Evolutionary conservation across 2,888 invertebrate genomes (phyloP), one percentile per base, ranked within the genome.

Genomic region (Polymixis lichenea): DNA sequence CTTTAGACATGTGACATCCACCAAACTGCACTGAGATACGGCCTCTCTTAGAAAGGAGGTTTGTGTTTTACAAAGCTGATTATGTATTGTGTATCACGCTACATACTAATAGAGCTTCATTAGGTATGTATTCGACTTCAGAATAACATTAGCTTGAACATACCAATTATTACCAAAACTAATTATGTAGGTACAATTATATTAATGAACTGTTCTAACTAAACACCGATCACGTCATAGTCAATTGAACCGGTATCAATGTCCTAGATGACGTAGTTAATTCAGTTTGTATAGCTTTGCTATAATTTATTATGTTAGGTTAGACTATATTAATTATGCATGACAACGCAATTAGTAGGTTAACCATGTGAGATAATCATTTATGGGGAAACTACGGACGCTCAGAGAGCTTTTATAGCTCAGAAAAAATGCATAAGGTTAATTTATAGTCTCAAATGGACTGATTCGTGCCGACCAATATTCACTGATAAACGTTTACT

Each of bases 171-270:
- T 13, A 49, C 38, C 55, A n/a, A 46, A 46, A 46, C 43, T 11
- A 46, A 38, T 38, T 38, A 38, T 38, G 38, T 32, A 32, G 32
- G 32, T 13, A 46, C 67, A 74, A 56, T 64, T 61, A 72, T 70
- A 75, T 71, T 78, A 76, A 75, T 81, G 66, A 75, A 60, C 58
- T 68, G 8, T 38, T n/a, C 32, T 69, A 72, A 78, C 28, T 69
- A 75, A 78, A 76, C 72, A 69, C 19, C 55, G 43, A 72, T 81
- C 65, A 81, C 43, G 72, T 73, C 51, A 56, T 62, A 72, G 55
- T 65, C 70, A 77, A 86, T 80, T 73, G 67, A 75, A 68, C 55
- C 15, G 32, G 46, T 71, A 73, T 77, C 68, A 51, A 68, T 67
- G 60, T 58, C n/a, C 56, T 56, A 19, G 19, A 79, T 76, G 74